Conservation (phyloP, 2,113 vertebrate genomes). For the Heloderma charlesbogerti region DNA sequence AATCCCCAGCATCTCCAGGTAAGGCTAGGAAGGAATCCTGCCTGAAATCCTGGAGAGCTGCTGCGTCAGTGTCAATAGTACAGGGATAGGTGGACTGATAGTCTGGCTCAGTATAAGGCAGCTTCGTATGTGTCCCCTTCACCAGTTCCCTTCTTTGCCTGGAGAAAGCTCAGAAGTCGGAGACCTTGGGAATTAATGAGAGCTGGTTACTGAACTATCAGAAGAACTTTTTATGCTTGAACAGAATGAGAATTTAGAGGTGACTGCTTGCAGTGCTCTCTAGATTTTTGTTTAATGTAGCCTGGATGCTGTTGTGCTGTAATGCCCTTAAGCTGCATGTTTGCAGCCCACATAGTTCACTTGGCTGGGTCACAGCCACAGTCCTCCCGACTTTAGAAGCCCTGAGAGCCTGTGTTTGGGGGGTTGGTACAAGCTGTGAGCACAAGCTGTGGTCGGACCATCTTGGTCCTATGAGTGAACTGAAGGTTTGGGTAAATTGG, state of each 20-base stretch:
- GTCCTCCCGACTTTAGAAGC: neutral
- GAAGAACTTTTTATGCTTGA: neutral
- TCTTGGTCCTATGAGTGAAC: neutral
- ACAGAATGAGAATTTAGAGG: neutral
- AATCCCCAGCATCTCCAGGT: too few species aligned
- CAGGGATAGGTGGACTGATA: too few species aligned
- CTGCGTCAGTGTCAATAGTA: too few species aligned
- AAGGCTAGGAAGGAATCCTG: too few species aligned
- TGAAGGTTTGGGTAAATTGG: neutral
- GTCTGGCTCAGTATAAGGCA: too few species aligned
- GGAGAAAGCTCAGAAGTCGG: neutral
- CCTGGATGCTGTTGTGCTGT: neutral
- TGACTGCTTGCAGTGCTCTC: neutral
- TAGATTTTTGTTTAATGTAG: neutral
- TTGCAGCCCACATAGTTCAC: neutral
- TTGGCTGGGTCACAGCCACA: neutral
- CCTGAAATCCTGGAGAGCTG: too few species aligned
- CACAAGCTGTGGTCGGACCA: neutral
- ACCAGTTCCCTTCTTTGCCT: neutral
- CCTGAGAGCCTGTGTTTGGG: too few species aligned
- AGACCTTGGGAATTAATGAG: neutral
- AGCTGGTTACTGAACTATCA: neutral
- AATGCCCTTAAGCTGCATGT: too few species aligned
- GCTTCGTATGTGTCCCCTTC: too few species aligned
- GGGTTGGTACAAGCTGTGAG: neutral